Evolutionary conservation across 2,888 invertebrate genomes (phyloP), one percentile per base, ranked within the genome.

Genomic region (Andrena trimmerana): DNA sequence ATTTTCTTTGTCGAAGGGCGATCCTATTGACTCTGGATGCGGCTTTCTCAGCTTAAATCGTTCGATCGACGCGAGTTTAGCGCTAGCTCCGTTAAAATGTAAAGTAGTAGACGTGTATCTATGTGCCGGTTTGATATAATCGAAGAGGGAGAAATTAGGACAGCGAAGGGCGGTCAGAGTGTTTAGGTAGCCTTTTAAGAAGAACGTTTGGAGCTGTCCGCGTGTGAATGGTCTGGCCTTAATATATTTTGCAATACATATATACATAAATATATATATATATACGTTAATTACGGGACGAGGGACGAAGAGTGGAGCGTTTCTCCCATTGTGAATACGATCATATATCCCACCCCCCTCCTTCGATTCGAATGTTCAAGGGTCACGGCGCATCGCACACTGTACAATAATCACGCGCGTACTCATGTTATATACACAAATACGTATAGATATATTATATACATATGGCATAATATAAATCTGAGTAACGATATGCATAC

Each of bases 351-450:
- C 57, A 10, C 3, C 57, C 20, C 20, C 27, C 10, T 63, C 73
- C 71, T 57, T 63, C 42, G 29, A 74, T 68, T 27, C 77, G 69
- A 78, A 70, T 72, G 69, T 76, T 80, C 72, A 63, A 78, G 66
- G 67, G 31, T 62, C 59, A 74, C 81, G 73, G 85, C 88, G 89
- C 88, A 81, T 89, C 86, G 89, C 90, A 91, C 87, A 86, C 75
- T 91, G 90, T 91, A 91, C 90, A 91, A 91, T 91, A 91, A 91
- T 90, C 86, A 89, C 81, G 85, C 84, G 83, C 82, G 83, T 84
- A 86, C 71, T 73, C 78, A 81, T 72, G 63, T 69, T 76, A 77
- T 66, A 65, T 52, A 68, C 29, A 83, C 52, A 76, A 66, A 81
- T 72, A 54, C 60, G 62, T 78, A 69, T 60, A 74, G 48, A 66